These are phyloP conservation scores for Anguilla marmorata DNA, from an alignment of 2,797 vertebrate species.

Conservation along the genomic window DNA sequence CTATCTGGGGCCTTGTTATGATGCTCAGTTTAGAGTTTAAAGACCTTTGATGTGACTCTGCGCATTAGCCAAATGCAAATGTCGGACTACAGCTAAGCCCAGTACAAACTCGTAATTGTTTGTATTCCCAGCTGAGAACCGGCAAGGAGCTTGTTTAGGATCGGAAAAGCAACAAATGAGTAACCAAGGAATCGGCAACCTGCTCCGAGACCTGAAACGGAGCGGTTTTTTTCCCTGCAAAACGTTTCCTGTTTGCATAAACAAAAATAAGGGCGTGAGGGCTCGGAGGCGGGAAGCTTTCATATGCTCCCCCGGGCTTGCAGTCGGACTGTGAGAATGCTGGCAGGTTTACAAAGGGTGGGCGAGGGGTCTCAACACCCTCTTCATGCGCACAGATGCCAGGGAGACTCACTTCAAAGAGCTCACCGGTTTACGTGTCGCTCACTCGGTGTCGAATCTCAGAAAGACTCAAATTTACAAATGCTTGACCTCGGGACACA, in stretches of 20 bases:
- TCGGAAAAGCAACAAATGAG: conserved; percentile 31
- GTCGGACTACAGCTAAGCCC: conserved; percentile 22
- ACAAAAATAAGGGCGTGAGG: conserved; percentile 67
- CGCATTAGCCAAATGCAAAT: conserved; percentile 15
- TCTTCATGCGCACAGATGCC: conserved; percentile 63
- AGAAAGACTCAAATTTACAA: conserved; percentile 36
- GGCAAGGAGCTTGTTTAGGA: conserved; percentile 31
- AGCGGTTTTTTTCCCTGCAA: conserved; percentile 53
- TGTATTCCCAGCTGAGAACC: conserved; percentile 33
- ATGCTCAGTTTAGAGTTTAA: conserved; percentile 33
- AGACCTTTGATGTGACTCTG: conserved; percentile 30
- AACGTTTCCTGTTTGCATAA: conserved; percentile 73
- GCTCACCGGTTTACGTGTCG: conserved; percentile 61
- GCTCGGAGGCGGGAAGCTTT: conserved; percentile 62
- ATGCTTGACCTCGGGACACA: conserved; percentile 21
- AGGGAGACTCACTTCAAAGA: conserved; percentile 63
- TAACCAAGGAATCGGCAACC: conserved; percentile 48
- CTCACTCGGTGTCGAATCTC: conserved; percentile 44
- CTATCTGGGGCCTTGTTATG: conserved; percentile 28
- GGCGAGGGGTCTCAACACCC: conserved; percentile 63
- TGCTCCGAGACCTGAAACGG: conserved; percentile 51
- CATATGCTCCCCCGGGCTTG: conserved; percentile 64
- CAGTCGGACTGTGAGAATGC: conserved; percentile 60
- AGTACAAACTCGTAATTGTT: conserved; percentile 38
- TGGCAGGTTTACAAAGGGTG: conserved; percentile 32